phyloP scores from a whole-genome alignment of 1,140 invertebrate species.

The Helicoverpa zea region DNA sequence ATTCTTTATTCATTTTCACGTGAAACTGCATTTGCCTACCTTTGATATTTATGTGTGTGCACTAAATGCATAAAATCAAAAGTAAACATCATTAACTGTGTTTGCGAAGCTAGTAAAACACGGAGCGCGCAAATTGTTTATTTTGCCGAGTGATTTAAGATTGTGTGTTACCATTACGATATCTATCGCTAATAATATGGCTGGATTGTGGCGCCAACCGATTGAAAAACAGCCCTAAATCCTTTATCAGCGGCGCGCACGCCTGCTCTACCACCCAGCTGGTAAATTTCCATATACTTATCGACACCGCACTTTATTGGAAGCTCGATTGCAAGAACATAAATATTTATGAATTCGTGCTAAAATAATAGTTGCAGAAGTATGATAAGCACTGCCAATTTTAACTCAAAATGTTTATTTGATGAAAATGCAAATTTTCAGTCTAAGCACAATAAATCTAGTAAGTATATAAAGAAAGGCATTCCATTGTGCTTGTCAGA shows the following conservation, averaged over 20 bases:
- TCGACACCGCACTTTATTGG: constrained; percentile 58
- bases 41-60: constrained; percentile 6
- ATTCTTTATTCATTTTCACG: neutral
- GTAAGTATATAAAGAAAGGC: too few species aligned
- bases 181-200: constrained; percentile 42
- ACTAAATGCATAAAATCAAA: constrained; percentile 24
- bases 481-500: too few species aligned
- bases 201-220: constrained; percentile 48
- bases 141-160: constrained; percentile 48
- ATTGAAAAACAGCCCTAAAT: constrained; percentile 72
- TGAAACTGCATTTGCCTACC: neutral
- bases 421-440: too few species aligned
- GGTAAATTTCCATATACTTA: constrained; percentile 73
- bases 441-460: too few species aligned
- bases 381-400: constrained; percentile 12
- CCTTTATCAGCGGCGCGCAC: constrained; percentile 73
- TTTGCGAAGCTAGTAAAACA: constrained; percentile 24
- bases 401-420: neutral
- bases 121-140: constrained; percentile 34
- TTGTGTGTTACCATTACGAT: constrained; percentile 44
- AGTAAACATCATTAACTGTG: constrained; percentile 27
- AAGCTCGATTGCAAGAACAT: constrained; percentile 51
- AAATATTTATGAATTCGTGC: constrained; percentile 56
- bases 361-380: constrained; percentile 29
- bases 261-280: constrained; percentile 60